These are phyloP conservation scores for Brachystomella parvula DNA, from an alignment of 1,140 invertebrate genomes.

Conservation along the genomic window DNA sequence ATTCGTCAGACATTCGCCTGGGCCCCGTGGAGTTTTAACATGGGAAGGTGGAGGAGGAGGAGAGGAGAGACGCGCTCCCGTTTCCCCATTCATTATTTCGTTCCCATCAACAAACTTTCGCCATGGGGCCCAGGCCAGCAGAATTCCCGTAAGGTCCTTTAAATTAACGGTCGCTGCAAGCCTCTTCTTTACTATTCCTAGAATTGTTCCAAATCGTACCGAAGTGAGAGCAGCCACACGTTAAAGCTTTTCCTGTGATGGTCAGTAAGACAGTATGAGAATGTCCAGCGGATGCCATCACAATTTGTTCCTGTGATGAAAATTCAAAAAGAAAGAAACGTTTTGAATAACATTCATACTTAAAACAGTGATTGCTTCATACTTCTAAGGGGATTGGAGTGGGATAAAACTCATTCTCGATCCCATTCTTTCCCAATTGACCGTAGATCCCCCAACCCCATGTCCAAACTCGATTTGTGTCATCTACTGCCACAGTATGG, in stretches of 20 bases:
- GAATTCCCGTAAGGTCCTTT: too few species aligned
- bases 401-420: constrained; percentile 26
- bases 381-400: constrained; percentile 13
- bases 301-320: constrained; percentile 30
- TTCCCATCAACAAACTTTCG: too few species aligned
- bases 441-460: constrained; percentile 36
- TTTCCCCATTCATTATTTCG: too few species aligned
- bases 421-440: constrained; percentile 25
- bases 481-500: constrained; percentile 32
- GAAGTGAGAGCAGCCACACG: constrained; percentile 36
- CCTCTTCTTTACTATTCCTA: too few species aligned
- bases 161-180: too few species aligned
- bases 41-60: too few species aligned
- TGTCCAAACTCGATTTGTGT: constrained; percentile 30
- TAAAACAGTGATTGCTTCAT: neutral
- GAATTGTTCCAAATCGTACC: too few species aligned
- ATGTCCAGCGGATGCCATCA: constrained; percentile 32
- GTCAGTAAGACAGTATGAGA: constrained; percentile 35
- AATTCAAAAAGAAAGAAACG: neutral
- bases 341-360: neutral
- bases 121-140: too few species aligned
- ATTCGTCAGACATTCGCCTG: too few species aligned
- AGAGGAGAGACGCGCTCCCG: too few species aligned
- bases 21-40: too few species aligned
- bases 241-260: constrained; percentile 26